phyloP scores from a whole-genome alignment of 2,113 vertebrate species.

The Phyllostomus discolor region DNA sequence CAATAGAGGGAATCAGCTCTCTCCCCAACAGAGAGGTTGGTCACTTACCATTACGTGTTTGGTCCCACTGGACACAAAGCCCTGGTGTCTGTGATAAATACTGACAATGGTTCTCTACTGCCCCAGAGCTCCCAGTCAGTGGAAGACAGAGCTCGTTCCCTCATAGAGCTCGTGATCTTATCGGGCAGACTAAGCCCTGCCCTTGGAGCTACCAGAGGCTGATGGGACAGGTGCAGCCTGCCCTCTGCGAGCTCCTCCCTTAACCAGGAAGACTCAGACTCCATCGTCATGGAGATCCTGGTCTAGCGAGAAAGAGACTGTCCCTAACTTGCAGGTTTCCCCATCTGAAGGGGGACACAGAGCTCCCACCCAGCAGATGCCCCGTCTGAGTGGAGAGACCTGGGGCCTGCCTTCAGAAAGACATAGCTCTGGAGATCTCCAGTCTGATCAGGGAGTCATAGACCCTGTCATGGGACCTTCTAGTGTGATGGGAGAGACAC shows the following conservation, averaged over 20 bases:
- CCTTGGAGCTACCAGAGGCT: background rate
- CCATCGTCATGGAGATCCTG: background rate
- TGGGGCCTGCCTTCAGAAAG: background rate
- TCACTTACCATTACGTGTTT: background rate
- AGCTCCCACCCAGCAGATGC: background rate
- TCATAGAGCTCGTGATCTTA: background rate
- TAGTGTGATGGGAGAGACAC: background rate
- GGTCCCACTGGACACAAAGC: background rate
- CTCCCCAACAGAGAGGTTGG: background rate
- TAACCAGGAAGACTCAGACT: background rate
- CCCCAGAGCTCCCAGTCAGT: background rate
- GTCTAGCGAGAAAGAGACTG: background rate
- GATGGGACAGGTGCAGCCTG: background rate
- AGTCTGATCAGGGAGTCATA: background rate
- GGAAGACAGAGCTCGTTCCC: background rate
- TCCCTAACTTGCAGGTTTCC: no score
- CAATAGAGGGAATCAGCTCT: background rate
- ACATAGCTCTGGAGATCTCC: background rate
- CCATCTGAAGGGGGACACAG: background rate
- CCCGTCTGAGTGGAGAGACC: background rate
- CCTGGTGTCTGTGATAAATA: background rate
- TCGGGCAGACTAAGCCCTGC: background rate
- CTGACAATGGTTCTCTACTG: background rate
- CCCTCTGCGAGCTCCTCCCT: background rate
- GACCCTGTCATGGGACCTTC: background rate